phyloP scores from a whole-genome alignment of 2,888 invertebrate species.

The Andrena minutula region DNA sequence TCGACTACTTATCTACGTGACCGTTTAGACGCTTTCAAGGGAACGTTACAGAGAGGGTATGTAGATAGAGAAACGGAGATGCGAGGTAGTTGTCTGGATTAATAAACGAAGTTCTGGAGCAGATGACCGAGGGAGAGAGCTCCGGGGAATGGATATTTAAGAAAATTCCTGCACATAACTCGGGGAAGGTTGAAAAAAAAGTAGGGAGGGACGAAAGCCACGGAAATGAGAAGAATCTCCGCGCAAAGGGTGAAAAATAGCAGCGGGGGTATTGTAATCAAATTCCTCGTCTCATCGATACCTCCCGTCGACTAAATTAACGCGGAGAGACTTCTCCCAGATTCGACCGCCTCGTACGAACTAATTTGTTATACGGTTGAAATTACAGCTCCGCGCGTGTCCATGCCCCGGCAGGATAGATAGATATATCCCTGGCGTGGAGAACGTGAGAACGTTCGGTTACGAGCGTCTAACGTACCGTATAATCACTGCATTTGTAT shows the following conservation, averaged over 20 bases:
- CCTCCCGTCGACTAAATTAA: conserved; percentile 33
- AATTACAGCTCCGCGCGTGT: conserved; percentile 46
- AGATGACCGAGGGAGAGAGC: conserved; percentile 8
- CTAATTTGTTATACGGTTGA: conserved; percentile 59
- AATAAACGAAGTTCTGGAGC: conserved; percentile 33
- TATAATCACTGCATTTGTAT: conserved; percentile 71
- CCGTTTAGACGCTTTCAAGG: conserved; percentile 21
- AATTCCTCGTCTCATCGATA: conserved; percentile 5
- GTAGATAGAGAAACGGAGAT: conserved; percentile 8
- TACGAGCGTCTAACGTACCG: conserved; percentile 49
- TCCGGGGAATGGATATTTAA: not conserved
- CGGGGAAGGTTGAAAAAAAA: not conserved
- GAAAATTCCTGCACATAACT: not conserved
- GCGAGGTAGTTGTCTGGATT: conserved; percentile 12
- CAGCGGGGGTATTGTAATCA: conserved; percentile 23
- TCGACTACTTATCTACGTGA: not conserved
- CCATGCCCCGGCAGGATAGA: conserved; percentile 32
- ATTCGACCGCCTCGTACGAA: conserved; percentile 25
- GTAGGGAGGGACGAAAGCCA: not conserved
- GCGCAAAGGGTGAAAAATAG: not conserved
- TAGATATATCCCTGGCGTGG: conserved; percentile 17
- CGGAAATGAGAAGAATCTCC: not conserved
- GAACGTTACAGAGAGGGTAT: conserved; percentile 3
- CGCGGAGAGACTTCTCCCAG: conserved; percentile 9
- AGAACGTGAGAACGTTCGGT: conserved; percentile 46